phyloP scores from a whole-genome alignment of 2,113 vertebrate species.

The Gobius niger region DNA sequence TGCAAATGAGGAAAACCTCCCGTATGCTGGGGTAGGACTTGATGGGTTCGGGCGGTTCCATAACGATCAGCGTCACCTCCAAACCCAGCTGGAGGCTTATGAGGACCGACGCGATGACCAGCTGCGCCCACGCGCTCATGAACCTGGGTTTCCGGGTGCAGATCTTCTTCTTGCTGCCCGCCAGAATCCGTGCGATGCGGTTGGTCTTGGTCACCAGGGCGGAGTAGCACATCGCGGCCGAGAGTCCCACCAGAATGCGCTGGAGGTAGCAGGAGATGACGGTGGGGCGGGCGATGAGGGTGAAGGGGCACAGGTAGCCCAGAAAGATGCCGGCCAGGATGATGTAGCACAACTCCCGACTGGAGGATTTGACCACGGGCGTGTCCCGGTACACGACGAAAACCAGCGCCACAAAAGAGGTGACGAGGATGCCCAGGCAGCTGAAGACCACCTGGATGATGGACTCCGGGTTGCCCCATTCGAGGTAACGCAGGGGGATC shows the following conservation, averaged over 20 bases:
- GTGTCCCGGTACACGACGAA: slow-evolving; percentile 96
- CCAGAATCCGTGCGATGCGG: slow-evolving; percentile 94
- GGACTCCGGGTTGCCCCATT: slow-evolving; percentile 96
- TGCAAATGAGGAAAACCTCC: slow-evolving; percentile 97
- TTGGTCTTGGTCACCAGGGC: slow-evolving; percentile 97
- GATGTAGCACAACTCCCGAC: slow-evolving; percentile 96
- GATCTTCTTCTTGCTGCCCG: slow-evolving; percentile 98
- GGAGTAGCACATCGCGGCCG: slow-evolving; percentile 97
- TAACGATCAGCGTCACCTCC: slow-evolving; percentile 90
- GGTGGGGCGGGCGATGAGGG: slow-evolving; percentile 91
- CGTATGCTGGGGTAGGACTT: slow-evolving; percentile 95
- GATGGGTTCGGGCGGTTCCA: slow-evolving; percentile 93
- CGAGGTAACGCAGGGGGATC: slow-evolving; percentile 87
- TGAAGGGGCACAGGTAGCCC: slow-evolving; percentile 95
- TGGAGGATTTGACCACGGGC: slow-evolving; percentile 97
- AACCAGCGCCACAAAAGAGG: slow-evolving; percentile 93
- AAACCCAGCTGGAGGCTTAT: slow-evolving; percentile 90
- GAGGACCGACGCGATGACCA: slow-evolving; percentile 90
- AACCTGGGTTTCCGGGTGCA: slow-evolving; percentile 95
- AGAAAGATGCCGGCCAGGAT: slow-evolving; percentile 96
- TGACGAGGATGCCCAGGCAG: slow-evolving; percentile 93
- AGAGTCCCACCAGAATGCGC: slow-evolving; percentile 92
- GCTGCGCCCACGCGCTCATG: slow-evolving; percentile 97
- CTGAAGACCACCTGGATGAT: slow-evolving; percentile 94
- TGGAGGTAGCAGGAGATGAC: slow-evolving; percentile 94